Percentiles rank a stretch among this genome's conserved stretches.
Conservation (phyloP, 1,140 invertebrate genomes). For the Zaprionus camerounensis region DNA sequence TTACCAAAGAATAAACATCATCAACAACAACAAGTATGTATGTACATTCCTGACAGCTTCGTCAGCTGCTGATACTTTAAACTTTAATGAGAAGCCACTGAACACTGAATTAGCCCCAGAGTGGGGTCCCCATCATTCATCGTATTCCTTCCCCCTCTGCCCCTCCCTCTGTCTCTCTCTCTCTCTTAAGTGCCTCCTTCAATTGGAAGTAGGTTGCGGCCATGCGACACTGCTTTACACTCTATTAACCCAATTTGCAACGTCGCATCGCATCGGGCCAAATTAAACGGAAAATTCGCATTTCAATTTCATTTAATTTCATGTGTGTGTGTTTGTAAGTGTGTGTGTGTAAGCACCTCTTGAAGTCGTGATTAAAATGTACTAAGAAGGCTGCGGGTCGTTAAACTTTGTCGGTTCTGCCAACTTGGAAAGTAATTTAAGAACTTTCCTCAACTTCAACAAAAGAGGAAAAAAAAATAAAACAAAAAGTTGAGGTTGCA, state of each 20-base stretch:
- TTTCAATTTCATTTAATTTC: slow-evolving; percentile 51
- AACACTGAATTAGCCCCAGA: slow-evolving; percentile 57
- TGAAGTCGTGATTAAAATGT: slow-evolving; percentile 48
- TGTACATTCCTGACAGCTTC: slow-evolving; percentile 12
- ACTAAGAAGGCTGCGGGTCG: background rate
- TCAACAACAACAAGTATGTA: slow-evolving; percentile 4
- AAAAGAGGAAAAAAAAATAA: background rate
- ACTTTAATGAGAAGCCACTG: slow-evolving; percentile 72
- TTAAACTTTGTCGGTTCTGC: slow-evolving; percentile 36
- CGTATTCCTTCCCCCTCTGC: background rate
- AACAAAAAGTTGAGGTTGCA: slow-evolving; percentile 34
- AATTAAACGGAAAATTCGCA: slow-evolving; percentile 81
- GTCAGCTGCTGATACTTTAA: slow-evolving; percentile 60
- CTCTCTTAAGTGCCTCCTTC: background rate
- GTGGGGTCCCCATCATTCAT: slow-evolving; percentile 4
- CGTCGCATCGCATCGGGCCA: slow-evolving; percentile 49
- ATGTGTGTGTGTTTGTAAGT: slow-evolving; percentile 20
- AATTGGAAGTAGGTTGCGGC: slow-evolving; percentile 72
- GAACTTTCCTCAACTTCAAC: slow-evolving; percentile 53
- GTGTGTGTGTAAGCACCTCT: slow-evolving; percentile 11
- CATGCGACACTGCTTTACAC: slow-evolving; percentile 64
- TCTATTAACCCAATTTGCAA: slow-evolving; percentile 83
- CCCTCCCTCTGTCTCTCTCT: background rate
- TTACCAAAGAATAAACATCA: slow-evolving; percentile 35
- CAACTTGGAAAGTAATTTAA: slow-evolving; percentile 60